Evolutionary conservation across 2,888 invertebrate genomes (phyloP), one percentile per base, ranked within the genome.

Genomic region (Harpagoxenus sublaevis): DNA sequence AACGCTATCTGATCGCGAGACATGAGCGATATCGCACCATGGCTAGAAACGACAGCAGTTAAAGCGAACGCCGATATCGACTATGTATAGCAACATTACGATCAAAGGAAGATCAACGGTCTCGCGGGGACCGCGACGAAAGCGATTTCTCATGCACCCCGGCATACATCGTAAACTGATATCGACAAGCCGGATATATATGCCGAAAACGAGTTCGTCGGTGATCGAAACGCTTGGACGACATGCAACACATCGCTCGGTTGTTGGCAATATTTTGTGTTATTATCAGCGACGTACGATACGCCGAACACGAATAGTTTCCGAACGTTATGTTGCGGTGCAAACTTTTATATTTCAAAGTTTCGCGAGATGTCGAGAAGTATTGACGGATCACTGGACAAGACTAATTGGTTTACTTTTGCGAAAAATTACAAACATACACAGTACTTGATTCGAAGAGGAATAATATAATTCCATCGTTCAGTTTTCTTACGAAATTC

Each of bases 1-100:
- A 91, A 87, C 68, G 83, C 79, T 91, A 92, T 92, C 92, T 82
- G 90, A 89, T 91, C 86, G 82, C 84, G 90, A 87, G 82, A 87
- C 90, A 87, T 77, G 75, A 83, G 77, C 88, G 88, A 89, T 88
- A 90, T 91, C 87, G n/a, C n/a, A 77, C 70, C 83, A 31, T 55
- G 62, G 51, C 63, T 60, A 71, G 68, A 70, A 86, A 77, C 65
- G 77, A 68, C 82, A 75, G 81, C 73, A 48, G 63, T 70, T 48
- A 74, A 74, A 82, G 35, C 35, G 55, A 15, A 10, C 63, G 8
- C 45, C 39, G 84, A 83, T 79, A 89, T 79, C 86, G 53, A 18
- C 1, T 62, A 23, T 23, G 77, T 79, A 73, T 9, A 18, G 66
- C 60, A 74, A 74, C 68, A 74, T 86, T 77, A 78, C 18, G 31